Conservation (phyloP, 92 coral and sea anemone species). For the Meandrina meandrites region DNA sequence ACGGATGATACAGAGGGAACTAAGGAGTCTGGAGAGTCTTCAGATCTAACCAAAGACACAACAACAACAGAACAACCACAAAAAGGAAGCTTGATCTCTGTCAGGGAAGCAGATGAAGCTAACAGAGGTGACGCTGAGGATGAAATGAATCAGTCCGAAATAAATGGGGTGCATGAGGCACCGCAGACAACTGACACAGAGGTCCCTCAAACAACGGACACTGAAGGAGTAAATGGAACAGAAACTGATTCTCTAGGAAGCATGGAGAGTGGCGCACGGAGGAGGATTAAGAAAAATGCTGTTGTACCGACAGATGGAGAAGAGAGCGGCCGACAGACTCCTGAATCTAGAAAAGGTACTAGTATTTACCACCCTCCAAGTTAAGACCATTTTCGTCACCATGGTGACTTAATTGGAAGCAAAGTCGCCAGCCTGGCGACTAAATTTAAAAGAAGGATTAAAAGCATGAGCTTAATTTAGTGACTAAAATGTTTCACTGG, state of each 20-base stretch:
- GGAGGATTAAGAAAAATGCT: constrained; percentile 84
- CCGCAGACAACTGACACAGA: constrained; percentile 85
- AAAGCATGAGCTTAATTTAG: too few species aligned
- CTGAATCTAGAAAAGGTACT: constrained; percentile 87
- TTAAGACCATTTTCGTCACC: too few species aligned
- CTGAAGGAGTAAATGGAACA: constrained; percentile 71
- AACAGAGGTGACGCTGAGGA: constrained; percentile 49
- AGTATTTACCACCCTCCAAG: too few species aligned
- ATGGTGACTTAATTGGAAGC: too few species aligned
- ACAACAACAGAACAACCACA: constrained; percentile 43
- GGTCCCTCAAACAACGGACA: constrained; percentile 76
- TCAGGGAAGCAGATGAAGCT: constrained; percentile 83
- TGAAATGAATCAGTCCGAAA: constrained; percentile 42
- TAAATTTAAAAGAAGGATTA: too few species aligned
- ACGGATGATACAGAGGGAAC: constrained; percentile 84
- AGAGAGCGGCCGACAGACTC: constrained; percentile 92
- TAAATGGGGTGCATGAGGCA: constrained; percentile 54
- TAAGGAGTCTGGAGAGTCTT: constrained; percentile 68
- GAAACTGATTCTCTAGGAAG: constrained; percentile 90
- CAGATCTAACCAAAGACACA: constrained; percentile 51
- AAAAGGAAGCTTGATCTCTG: constrained; percentile 93
- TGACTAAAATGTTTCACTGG: too few species aligned
- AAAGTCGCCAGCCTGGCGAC: too few species aligned
- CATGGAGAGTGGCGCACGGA: constrained; percentile 75
- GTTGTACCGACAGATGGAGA: constrained; percentile 91